These are phyloP conservation scores for Rachycentron canadum DNA, from an alignment of 2,797 vertebrate species.

Conservation along the genomic window DNA sequence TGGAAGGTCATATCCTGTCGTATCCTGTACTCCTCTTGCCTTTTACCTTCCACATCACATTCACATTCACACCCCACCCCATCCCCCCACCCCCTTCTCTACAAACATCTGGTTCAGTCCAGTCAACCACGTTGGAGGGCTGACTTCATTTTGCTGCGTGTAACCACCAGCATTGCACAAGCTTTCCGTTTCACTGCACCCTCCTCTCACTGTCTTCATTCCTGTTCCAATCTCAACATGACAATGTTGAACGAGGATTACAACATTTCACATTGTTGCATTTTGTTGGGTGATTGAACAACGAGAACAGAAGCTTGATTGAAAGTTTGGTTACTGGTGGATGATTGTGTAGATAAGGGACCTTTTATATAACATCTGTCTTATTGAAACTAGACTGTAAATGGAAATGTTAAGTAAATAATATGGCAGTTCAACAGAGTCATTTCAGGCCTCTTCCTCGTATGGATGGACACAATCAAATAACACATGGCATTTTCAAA, in stretches of 20 bases:
- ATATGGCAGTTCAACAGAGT: slow-evolving; percentile 33
- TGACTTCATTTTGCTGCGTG: neutral
- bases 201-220: slow-evolving; percentile 12
- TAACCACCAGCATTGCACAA: slow-evolving; percentile 47
- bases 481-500: slow-evolving; percentile 37
- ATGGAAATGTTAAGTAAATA: slow-evolving; percentile 45
- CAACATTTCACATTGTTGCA: slow-evolving; percentile 34
- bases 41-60: slow-evolving; percentile 21
- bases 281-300: slow-evolving; percentile 28
- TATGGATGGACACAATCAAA: slow-evolving; percentile 29
- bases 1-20: neutral
- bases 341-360: neutral
- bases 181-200: slow-evolving; percentile 18
- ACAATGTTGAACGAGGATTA: slow-evolving; percentile 25
- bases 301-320: neutral
- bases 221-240: slow-evolving; percentile 37
- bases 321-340: slow-evolving; percentile 3
- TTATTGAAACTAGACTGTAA: slow-evolving; percentile 22
- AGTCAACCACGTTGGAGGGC: neutral
- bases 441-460: slow-evolving; percentile 27
- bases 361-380: neutral
- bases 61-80: too few relatives aligned
- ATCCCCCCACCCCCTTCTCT: neutral
- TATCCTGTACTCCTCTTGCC: neutral
- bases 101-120: slow-evolving; percentile 7